Conservation (phyloP, 2,888 invertebrate genomes). For the Itoplectis maculator region DNA sequence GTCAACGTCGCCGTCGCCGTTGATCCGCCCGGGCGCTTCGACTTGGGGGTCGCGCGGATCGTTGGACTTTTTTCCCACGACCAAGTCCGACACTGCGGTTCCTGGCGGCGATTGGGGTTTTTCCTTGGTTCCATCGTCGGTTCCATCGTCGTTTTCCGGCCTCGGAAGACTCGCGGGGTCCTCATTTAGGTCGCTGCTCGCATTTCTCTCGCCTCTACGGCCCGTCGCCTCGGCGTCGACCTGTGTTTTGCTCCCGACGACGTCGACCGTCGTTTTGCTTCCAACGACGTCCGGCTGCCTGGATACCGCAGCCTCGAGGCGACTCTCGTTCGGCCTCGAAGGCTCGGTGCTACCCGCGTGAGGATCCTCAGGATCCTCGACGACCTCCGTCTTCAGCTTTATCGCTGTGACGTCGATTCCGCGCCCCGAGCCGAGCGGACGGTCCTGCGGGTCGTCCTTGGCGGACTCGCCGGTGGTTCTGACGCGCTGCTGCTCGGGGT, state of each 20-base stretch:
- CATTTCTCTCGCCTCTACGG: slow-evolving; percentile 46
- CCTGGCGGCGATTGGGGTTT: not conserved
- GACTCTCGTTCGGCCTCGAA: slow-evolving; percentile 76
- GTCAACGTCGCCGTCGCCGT: not conserved
- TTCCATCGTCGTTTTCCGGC: slow-evolving; percentile 17
- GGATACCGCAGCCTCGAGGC: slow-evolving; percentile 77
- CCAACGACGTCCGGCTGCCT: slow-evolving; percentile 8
- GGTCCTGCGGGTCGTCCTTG: slow-evolving; percentile 53
- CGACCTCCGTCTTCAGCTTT: no score
- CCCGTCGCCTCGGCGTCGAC: slow-evolving; percentile 55
- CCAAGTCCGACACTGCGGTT: not conserved
- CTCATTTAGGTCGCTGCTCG: slow-evolving; percentile 18
- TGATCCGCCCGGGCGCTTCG: not conserved
- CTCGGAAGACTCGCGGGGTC: slow-evolving; percentile 2
- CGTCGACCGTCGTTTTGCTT: slow-evolving; percentile 42
- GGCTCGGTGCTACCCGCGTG: slow-evolving; percentile 70
- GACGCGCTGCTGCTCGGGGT: slow-evolving; percentile 33
- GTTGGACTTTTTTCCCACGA: not conserved
- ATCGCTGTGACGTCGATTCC: slow-evolving; percentile 8
- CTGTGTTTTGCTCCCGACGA: slow-evolving; percentile 51
- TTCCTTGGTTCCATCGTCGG: slow-evolving; percentile 22
- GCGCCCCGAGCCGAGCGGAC: slow-evolving; percentile 37
- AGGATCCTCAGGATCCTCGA: no score
- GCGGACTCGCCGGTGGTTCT: slow-evolving; percentile 21
- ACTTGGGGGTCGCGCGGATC: not conserved